Evolutionary conservation across 2,888 invertebrate genomes (phyloP).

Genomic region (Drosophila mimica): DNA sequence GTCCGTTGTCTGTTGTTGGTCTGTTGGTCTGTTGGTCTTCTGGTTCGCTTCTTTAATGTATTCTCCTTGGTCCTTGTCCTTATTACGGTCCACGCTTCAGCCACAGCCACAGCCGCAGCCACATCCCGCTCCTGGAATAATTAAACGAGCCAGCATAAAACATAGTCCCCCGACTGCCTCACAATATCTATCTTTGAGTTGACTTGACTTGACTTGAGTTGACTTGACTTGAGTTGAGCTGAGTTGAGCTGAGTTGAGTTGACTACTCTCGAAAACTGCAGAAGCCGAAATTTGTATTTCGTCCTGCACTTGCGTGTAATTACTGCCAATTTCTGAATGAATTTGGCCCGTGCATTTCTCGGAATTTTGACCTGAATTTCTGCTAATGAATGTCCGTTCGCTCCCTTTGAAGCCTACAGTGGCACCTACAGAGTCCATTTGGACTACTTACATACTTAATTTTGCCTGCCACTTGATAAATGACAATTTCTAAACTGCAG

Average conservation of each 20-base stretch:
- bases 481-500: slow-evolving; percentile 42
- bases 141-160: slow-evolving; percentile 53
- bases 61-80: slow-evolving; percentile 11
- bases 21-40: background rate
- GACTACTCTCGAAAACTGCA: slow-evolving; percentile 2
- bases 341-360: slow-evolving; percentile 53
- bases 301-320: slow-evolving; percentile 55
- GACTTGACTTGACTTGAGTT: too few species aligned
- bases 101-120: slow-evolving; percentile 5
- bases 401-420: slow-evolving; percentile 30
- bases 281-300: slow-evolving; percentile 28
- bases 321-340: slow-evolving; percentile 72
- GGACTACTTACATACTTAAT: background rate
- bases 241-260: too few species aligned
- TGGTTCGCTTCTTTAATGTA: slow-evolving; percentile 1
- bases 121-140: slow-evolving; percentile 43
- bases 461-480: slow-evolving; percentile 24
- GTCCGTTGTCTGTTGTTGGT: slow-evolving; percentile 8
- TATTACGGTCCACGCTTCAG: slow-evolving; percentile 3
- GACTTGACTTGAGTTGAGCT: too few species aligned
- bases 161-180: slow-evolving; percentile 22
- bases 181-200: slow-evolving; percentile 1
- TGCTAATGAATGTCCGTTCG: slow-evolving; percentile 50
- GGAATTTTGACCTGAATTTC: slow-evolving; percentile 51
- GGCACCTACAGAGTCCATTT: slow-evolving; percentile 16